These are phyloP conservation scores for Erythrocebus patas DNA, from an alignment of 2,113 vertebrate genomes.

Conservation along the genomic window DNA sequence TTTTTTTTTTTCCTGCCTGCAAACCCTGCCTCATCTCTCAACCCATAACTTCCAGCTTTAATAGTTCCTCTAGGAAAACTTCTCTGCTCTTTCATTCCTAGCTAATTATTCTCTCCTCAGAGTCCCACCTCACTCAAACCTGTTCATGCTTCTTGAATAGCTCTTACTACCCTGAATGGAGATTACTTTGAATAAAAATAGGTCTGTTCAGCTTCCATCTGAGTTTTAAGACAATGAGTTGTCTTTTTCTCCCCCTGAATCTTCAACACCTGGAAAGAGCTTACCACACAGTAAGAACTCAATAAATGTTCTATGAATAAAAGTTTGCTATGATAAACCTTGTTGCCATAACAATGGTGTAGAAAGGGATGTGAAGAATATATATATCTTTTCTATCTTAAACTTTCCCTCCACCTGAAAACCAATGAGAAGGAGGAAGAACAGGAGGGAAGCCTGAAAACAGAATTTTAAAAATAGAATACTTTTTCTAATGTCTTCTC, in stretches of 20 bases:
- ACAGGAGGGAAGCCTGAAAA: neutral
- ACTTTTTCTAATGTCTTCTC: neutral
- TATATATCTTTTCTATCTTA: neutral
- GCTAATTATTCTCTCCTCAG: neutral
- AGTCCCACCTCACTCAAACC: neutral
- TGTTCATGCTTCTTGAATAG: neutral
- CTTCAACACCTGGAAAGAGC: neutral
- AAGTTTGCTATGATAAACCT: neutral
- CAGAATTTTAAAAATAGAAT: neutral
- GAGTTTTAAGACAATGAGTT: neutral
- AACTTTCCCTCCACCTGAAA: neutral
- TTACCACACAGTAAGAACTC: neutral
- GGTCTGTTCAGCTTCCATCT: neutral
- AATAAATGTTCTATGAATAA: slow-evolving; percentile 24
- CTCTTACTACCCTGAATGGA: neutral
- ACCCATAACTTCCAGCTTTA: neutral
- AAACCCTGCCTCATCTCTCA: neutral
- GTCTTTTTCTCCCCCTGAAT: neutral
- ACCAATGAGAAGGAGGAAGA: neutral
- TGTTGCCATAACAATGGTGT: neutral
- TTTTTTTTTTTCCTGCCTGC: neutral
- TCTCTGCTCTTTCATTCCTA: neutral
- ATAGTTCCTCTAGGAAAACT: neutral
- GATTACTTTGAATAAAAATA: slow-evolving; percentile 26
- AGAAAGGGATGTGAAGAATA: neutral